Percentiles rank a stretch among this genome's conserved stretches.
Evolutionary conservation across 1,140 invertebrate genomes (phyloP).

Genomic region (Drosophila nebulosa): DNA sequence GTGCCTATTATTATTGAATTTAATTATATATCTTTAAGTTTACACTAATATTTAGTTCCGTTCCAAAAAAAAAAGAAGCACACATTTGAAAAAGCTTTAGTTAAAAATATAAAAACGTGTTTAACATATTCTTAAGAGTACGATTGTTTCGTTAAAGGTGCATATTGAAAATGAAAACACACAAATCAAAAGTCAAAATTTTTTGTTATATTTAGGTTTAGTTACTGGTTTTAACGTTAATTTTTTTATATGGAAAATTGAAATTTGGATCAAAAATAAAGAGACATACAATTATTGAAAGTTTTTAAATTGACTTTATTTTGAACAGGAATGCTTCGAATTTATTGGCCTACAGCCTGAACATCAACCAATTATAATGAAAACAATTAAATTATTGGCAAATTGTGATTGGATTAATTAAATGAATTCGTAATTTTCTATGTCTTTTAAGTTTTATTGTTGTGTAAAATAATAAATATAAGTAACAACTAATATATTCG

Average conservation of each 20-base stretch:
- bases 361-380: too few relatives aligned
- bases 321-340: too few relatives aligned
- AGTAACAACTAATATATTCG: too few relatives aligned
- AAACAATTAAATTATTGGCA: too few relatives aligned
- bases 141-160: constrained; percentile 12
- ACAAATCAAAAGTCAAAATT: constrained; percentile 8
- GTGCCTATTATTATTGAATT: constrained; percentile 10
- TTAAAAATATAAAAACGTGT: background rate
- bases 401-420: too few relatives aligned
- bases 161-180: constrained; percentile 5
- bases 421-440: too few relatives aligned
- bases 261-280: background rate
- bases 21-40: constrained; percentile 1
- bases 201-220: constrained; percentile 2
- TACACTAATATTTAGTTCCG: constrained; percentile 2
- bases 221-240: constrained; percentile 3
- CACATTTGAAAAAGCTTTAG: constrained; percentile 11
- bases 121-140: constrained; percentile 5
- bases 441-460: too few relatives aligned
- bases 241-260: constrained; percentile 3
- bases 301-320: too few relatives aligned
- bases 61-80: constrained; percentile 6
- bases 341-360: too few relatives aligned
- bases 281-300: background rate
- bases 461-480: too few relatives aligned